A percentile compares a stretch with the other conserved stretches of the same genome.
Conservation (phyloP, 2,888 invertebrate species). For the Lasioglossum marginatum region DNA sequence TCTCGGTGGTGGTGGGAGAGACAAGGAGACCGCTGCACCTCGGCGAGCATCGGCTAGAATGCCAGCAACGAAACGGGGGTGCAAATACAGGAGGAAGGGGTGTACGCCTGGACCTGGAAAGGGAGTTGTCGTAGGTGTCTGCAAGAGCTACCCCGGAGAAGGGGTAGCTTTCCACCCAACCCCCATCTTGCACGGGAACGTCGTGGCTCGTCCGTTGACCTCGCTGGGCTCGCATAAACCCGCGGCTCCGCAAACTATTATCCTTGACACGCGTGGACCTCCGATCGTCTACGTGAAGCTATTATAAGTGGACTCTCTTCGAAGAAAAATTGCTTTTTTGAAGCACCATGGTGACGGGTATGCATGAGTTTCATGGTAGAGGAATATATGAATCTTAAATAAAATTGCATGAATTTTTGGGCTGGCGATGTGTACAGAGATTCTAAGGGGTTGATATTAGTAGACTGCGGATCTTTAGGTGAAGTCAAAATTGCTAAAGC, state of each 20-base stretch:
- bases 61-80: constrained; percentile 54
- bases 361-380: neutral
- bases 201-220: constrained; percentile 81
- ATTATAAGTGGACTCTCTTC: neutral
- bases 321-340: neutral
- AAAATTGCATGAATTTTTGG: neutral
- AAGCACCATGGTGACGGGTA: neutral
- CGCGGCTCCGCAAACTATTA: constrained; percentile 77
- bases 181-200: constrained; percentile 67
- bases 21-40: constrained; percentile 66
- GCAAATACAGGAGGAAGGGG: constrained; percentile 35
- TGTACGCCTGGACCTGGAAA: constrained; percentile 51
- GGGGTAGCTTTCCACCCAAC: constrained; percentile 60
- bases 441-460: neutral
- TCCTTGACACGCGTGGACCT: constrained; percentile 75
- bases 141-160: constrained; percentile 39
- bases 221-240: constrained; percentile 76
- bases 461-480: neutral
- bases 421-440: neutral
- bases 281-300: constrained; percentile 52
- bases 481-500: neutral
- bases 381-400: constrained; percentile 6
- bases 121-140: constrained; percentile 62
- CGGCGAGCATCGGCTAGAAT: constrained; percentile 67
- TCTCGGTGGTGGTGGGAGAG: constrained; percentile 56